Percentiles rank a stretch among this genome's conserved stretches.
Evolutionary conservation across 1,140 invertebrate species (phyloP).

Genomic region (Callitettix versicolor): DNA sequence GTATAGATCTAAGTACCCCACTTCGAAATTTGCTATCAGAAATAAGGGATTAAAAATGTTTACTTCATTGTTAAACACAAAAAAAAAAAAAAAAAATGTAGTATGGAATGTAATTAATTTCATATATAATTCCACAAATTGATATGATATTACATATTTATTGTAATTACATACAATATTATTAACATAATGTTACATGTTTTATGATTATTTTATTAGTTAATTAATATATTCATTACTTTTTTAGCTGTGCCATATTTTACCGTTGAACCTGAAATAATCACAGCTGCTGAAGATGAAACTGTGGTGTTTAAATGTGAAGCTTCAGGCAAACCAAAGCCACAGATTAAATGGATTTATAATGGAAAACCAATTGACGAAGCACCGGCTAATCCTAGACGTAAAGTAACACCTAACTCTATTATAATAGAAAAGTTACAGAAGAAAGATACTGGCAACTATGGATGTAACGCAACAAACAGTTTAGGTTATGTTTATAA

Average conservation of each 20-base stretch:
- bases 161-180: no score
- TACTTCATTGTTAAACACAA: no score
- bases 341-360: conserved; percentile 91
- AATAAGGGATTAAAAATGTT: no score
- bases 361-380: conserved; percentile 84
- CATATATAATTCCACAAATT: no score
- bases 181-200: no score
- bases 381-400: conserved; percentile 60
- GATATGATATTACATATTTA: no score
- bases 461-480: conserved; percentile 98
- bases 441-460: conserved; percentile 91
- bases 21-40: no score
- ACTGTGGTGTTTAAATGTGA: conserved; percentile 76
- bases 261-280: conserved; percentile 77
- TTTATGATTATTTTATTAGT: no score
- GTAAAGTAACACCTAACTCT: conserved; percentile 51
- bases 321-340: conserved; percentile 78
- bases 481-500: conserved; percentile 96
- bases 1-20: no score
- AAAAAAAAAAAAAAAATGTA: no score
- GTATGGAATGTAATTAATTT: no score
- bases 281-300: conserved; percentile 85
- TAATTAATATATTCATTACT: no score
- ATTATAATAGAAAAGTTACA: conserved; percentile 73
- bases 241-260: conserved; percentile 79